These are phyloP conservation scores for Theropithecus gelada DNA, from an alignment of 2,113 vertebrate genomes.

Conservation along the genomic window DNA sequence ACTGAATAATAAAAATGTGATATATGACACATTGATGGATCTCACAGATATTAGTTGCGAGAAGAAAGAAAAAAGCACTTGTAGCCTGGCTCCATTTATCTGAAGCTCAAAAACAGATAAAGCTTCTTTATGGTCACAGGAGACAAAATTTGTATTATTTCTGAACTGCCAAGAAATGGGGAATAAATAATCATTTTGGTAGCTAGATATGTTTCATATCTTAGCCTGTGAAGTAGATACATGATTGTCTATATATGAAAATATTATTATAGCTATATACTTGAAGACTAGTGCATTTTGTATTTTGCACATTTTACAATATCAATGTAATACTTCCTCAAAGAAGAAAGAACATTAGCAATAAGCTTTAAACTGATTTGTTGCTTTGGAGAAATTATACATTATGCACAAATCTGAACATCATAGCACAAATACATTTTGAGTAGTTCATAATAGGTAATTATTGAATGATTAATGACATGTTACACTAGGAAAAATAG, in stretches of 20 bases:
- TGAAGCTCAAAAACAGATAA: not conserved
- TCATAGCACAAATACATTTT: not conserved
- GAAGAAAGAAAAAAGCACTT: not conserved
- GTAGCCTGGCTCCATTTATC: not conserved
- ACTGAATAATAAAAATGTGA: not conserved
- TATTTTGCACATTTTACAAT: not conserved
- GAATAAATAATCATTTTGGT: not conserved
- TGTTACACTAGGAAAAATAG: not conserved
- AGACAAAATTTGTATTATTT: not conserved
- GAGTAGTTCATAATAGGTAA: not conserved
- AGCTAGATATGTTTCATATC: not conserved
- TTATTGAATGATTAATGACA: not conserved
- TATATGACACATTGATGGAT: not conserved
- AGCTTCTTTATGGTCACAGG: not conserved
- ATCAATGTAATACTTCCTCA: accelerated
- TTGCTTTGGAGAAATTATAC: not conserved
- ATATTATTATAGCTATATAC: not conserved
- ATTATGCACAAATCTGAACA: not conserved
- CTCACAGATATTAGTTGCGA: not conserved
- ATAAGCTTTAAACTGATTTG: not conserved
- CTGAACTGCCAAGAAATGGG: not conserved
- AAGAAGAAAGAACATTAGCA: not conserved
- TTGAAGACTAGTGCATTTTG: not conserved
- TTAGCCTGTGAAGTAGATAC: not conserved
- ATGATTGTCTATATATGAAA: not conserved